phyloP scores from a whole-genome alignment of 2,888 invertebrate species.

The Epistrophe grossulariae region DNA sequence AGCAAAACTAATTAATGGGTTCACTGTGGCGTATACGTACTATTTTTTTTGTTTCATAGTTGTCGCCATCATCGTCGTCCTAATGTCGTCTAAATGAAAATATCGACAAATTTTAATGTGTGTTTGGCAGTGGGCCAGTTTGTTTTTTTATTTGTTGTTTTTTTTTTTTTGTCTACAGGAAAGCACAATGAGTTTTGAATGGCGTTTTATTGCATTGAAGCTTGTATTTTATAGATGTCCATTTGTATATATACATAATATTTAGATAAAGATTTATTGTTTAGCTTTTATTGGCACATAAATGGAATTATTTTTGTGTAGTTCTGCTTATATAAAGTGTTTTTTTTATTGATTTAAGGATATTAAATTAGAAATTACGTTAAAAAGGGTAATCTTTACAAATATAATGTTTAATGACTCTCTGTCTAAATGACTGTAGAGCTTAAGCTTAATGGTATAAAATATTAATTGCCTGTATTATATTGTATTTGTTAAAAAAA shows the following conservation, averaged over 20 bases:
- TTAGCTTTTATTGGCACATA: constrained; percentile 5
- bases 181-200: constrained; percentile 27
- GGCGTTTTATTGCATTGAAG: constrained; percentile 38
- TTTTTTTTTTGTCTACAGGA: constrained; percentile 9
- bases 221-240: background rate
- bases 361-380: background rate
- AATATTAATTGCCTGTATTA: no score
- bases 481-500: no score
- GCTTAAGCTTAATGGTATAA: no score
- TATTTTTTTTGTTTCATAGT: constrained; percentile 18
- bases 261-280: constrained; percentile 2
- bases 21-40: constrained; percentile 57
- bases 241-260: background rate
- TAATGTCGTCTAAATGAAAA: constrained; percentile 6
- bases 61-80: background rate
- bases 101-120: constrained; percentile 32
- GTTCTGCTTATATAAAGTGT: background rate
- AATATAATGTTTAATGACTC: background rate
- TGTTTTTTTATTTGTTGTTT: constrained; percentile 1
- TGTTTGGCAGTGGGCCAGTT: constrained; percentile 27
- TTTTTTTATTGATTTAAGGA: constrained; percentile 7
- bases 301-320: background rate
- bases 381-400: background rate
- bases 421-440: no score
- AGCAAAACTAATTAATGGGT: background rate